Base-by-base conservation (phyloP, 2,888 invertebrate species). In the Brachypalpus laphriformis region DNA sequence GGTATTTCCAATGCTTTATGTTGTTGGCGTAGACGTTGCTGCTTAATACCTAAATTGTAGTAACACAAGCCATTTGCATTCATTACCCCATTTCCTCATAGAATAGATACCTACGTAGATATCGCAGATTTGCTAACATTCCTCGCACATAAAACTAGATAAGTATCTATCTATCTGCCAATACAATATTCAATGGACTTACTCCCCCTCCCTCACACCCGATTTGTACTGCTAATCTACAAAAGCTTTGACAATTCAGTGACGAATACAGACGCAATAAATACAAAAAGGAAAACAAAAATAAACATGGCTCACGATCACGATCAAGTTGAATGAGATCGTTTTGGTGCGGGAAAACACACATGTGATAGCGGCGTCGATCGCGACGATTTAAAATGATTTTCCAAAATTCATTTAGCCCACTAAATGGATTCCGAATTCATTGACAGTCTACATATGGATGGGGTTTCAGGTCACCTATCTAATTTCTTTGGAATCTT, bases 341-440 rank as follows among this genome's bases (percentile, higher is more conserved):
- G 57, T 16, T 77, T 54, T 37, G 45, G 20, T 18, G 28, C 14
- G 42, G 25, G 31, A 82, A 66, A 59, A 28, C 70, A 47, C 70
- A 71, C 82, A 82, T 71, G 82, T 65, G 71, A 76, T 82, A 65
- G 68, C 68, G 18, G 40, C 63, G n/a, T 45, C 56, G 3, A 9
- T 37, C 71, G 56, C 65, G 42, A 49, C 66, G 87, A 90, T 90
- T 90, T 90, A 89, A 90, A 89, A 87, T 89, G 88, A 82, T 89
- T 89, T 90, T 91, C 81, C 72, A 88, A 90, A 91, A 89, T 87
- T 89, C 80, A 83, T 89, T 91, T 90, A 16, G 45, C 47, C 51
- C 72, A 80, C 77, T 74, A 89, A 87, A 82, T 70, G 3, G 2
- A 3, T 0, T 2, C 25, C 6, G 0, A 34, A 87, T 87, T 20